These are phyloP conservation scores for Todiramphus saurophagus DNA, from an alignment of 2,113 vertebrate genomes.

Conservation along the genomic window DNA sequence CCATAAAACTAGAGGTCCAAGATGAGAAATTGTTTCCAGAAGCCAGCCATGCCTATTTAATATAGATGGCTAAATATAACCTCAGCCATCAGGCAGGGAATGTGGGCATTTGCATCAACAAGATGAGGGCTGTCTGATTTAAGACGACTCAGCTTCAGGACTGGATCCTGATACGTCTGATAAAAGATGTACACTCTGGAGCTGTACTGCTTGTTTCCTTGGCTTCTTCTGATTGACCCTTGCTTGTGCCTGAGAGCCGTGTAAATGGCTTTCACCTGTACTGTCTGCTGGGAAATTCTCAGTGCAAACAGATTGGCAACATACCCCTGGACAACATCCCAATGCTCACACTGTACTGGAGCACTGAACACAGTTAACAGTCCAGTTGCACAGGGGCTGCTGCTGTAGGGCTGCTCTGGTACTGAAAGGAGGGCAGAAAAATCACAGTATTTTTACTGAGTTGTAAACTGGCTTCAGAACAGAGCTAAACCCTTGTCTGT, in stretches of 20 bases:
- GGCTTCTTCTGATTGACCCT: background rate
- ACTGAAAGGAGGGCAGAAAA: background rate
- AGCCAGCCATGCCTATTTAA: conserved; percentile 56
- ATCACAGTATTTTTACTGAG: background rate
- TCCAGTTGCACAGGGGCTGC: background rate
- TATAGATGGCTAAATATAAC: conserved; percentile 62
- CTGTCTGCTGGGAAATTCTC: background rate
- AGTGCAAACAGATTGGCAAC: background rate
- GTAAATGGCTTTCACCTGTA: conserved; percentile 4
- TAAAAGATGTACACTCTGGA: background rate
- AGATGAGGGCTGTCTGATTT: conserved; percentile 52
- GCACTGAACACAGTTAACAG: background rate
- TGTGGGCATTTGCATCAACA: conserved; percentile 60
- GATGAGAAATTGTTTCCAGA: conserved; percentile 56
- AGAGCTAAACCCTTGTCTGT: background rate
- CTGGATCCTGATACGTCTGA: background rate
- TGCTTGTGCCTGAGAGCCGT: background rate
- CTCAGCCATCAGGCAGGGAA: conserved; percentile 65
- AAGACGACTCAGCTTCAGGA: conserved; percentile 38
- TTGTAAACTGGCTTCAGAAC: background rate
- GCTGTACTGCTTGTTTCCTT: background rate
- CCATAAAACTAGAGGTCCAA: conserved; percentile 56
- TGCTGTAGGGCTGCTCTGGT: background rate
- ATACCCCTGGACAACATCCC: background rate
- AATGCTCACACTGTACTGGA: background rate